phyloP scores from a whole-genome alignment of 2,113 vertebrate genomes.

The Dipodomys spectabilis region DNA sequence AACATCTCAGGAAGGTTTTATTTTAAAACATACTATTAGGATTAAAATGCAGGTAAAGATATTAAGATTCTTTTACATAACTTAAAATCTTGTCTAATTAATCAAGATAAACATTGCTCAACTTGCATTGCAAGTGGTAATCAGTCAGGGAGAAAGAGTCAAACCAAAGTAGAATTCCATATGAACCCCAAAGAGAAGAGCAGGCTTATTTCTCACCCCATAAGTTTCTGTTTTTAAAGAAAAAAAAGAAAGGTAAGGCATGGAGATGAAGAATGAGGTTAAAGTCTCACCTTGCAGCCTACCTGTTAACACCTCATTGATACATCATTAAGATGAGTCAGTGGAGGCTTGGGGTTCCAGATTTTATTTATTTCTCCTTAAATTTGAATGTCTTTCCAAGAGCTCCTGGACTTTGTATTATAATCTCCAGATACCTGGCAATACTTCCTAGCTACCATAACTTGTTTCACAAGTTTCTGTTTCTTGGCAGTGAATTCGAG shows the following conservation, averaged over 20 bases:
- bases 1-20: not conserved
- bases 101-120: not conserved
- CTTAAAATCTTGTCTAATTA: conserved; percentile 31
- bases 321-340: conserved; percentile 51
- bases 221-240: conserved; percentile 6
- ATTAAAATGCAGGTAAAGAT: conserved; percentile 12
- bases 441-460: conserved; percentile 27
- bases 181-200: not conserved
- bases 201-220: conserved; percentile 1
- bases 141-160: not conserved
- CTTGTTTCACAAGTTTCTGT: conserved; percentile 38
- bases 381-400: conserved; percentile 64
- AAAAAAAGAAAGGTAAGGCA: not conserved
- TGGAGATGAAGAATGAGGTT: conserved; percentile 49
- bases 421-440: conserved; percentile 52
- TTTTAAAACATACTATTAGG: not conserved
- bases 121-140: not conserved
- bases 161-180: conserved; percentile 44
- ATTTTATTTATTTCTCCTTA: conserved; percentile 63
- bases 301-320: conserved; percentile 61
- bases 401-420: conserved; percentile 52
- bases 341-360: conserved; percentile 45
- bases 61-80: conserved; percentile 4
- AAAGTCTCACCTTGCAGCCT: conserved; percentile 29
- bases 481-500: not conserved